Base-by-base conservation (phyloP, 1,140 invertebrate species). In the Eupristina koningsbergeri region DNA sequence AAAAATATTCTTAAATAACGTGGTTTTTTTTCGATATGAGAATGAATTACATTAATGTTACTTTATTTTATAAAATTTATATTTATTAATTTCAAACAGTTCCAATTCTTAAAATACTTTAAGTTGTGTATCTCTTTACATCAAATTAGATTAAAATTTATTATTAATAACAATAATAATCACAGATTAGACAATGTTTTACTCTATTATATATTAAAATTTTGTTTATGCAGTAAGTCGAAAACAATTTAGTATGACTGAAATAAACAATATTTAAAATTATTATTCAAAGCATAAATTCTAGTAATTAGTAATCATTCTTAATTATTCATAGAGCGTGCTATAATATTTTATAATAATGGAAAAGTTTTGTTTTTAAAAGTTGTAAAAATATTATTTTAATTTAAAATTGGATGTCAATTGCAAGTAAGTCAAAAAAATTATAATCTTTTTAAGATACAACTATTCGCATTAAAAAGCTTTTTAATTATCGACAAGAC, bases 161-260 rank as follows among this genome's bases (percentile, higher is more conserved):
- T n/a, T n/a, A n/a, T n/a, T n/a, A n/a, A n/a, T 45, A 45, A 45
- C 11, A 45, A 5, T 45, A 45, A 45, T 45, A 11, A 29, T 64
- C 61, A 31, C 34, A 29, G 31, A 31, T 34, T 11, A 13, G n/a
- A 64, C 7, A 15, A 64, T 31, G 34, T 64, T 64, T 64, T 34
- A 34, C 6, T 39, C 6, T 13, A 19, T 71, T 71, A 29, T 26
- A 36, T 75, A 75, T 9, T 50, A 75, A 75, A 53, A 75, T 50
- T 75, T 75, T 75, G 73, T 15, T 31, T 34, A 34, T 75, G 45
- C 58, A 64, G 58, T 63, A 63, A 63, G 77, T 79, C 77, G 77
- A 79, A 79, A 79, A 79, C 77, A 79, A 78, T 78, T 26, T 78
- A 64, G 76, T 64, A 39, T 29, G 39, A 47, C 41, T 73, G 69